Evolutionary conservation across 2,888 invertebrate genomes (phyloP).

Genomic region (Lymantria monacha): DNA sequence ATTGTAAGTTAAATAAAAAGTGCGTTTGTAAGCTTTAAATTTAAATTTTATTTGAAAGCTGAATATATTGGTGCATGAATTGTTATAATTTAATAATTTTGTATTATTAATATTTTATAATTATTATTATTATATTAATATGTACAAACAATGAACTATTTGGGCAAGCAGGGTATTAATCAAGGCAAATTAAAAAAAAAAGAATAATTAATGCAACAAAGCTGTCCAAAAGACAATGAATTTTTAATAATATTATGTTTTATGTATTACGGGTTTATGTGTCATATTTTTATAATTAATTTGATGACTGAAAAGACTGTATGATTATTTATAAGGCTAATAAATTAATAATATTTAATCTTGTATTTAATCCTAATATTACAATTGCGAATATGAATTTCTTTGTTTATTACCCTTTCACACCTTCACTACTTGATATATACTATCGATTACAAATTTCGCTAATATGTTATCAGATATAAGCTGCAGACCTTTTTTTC

Average conservation of each 20-base stretch:
- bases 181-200: background rate
- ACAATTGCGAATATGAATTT: no score
- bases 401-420: no score
- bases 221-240: background rate
- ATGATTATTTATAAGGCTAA: constrained; percentile 27
- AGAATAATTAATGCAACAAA: background rate
- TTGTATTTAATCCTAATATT: background rate
- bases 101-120: constrained; percentile 10
- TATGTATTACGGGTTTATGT: constrained; percentile 50
- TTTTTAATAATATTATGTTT: constrained; percentile 3
- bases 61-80: constrained; percentile 65
- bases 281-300: constrained; percentile 37
- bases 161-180: constrained; percentile 57
- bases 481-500: no score
- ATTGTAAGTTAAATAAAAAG: constrained; percentile 26
- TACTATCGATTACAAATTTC: no score
- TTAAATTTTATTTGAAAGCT: constrained; percentile 43
- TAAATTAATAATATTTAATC: constrained; percentile 12
- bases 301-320: constrained; percentile 44
- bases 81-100: constrained; percentile 18
- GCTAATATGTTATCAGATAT: no score
- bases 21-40: constrained; percentile 41
- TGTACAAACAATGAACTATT: constrained; percentile 32
- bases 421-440: no score
- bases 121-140: constrained; percentile 15